Percentiles rank a stretch among this genome's conserved stretches.
phyloP scores from a whole-genome alignment of 1,140 invertebrate genomes.

The Mya arenaria region DNA sequence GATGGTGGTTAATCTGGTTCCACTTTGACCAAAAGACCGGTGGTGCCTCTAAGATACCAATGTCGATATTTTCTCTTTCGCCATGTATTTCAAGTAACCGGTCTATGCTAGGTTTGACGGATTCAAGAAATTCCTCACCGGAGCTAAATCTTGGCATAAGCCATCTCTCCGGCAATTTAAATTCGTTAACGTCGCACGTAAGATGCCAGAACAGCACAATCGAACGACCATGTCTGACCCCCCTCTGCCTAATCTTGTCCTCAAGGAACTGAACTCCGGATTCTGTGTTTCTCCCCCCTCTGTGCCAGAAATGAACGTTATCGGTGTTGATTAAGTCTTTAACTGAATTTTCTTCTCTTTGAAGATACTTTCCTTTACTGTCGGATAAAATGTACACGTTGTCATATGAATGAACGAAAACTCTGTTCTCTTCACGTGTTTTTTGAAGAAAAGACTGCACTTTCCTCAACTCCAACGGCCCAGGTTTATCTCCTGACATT shows the following conservation, averaged over 20 bases:
- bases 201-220: conserved; percentile 6
- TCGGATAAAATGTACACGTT: conserved; percentile 7
- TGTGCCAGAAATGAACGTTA: background rate
- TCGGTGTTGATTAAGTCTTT: background rate
- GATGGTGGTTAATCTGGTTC: background rate
- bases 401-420: background rate
- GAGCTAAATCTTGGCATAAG: background rate
- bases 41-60: background rate
- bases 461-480: background rate
- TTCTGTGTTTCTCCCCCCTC: background rate
- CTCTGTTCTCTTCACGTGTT: background rate
- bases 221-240: background rate
- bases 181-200: background rate
- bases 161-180: background rate
- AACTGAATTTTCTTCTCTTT: background rate
- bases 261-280: background rate
- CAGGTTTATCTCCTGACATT: too few relatives aligned
- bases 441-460: background rate
- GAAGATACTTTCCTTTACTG: background rate
- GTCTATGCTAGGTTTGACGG: background rate
- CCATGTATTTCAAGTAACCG: background rate
- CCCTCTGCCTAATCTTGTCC: background rate
- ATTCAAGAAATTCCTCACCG: background rate
- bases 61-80: background rate
- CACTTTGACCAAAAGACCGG: background rate